Evolutionary conservation across 1,140 invertebrate species (phyloP).

Genomic region (Papilio helenus): DNA sequence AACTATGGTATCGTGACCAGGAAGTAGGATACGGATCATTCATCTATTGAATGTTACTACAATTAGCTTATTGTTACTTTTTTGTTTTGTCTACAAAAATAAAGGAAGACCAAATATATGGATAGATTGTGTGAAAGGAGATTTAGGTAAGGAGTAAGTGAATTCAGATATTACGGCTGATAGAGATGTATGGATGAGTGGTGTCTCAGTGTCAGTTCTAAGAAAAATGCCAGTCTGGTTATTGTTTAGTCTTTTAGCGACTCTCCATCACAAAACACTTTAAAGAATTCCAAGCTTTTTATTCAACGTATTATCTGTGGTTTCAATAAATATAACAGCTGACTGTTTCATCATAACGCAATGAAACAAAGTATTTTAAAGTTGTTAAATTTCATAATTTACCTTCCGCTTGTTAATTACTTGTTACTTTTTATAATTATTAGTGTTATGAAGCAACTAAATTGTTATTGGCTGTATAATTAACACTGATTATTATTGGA

Average conservation of each 20-base stretch:
- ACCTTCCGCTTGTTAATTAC: neutral
- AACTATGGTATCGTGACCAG: neutral
- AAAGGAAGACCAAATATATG: neutral
- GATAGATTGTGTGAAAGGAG: neutral
- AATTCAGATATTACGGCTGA: neutral
- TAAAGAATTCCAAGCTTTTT: neutral
- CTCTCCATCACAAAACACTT: too few species aligned
- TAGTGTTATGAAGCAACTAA: neutral
- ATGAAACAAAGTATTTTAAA: constrained; percentile 8
- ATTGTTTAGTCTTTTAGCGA: neutral
- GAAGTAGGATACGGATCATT: neutral
- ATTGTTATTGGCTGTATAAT: constrained; percentile 13
- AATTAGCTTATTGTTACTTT: neutral
- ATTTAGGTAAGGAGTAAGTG: neutral
- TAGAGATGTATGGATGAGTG: neutral
- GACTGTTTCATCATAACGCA: neutral
- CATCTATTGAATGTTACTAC: neutral
- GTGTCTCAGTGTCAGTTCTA: neutral
- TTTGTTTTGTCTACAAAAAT: neutral
- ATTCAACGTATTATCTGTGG: neutral
- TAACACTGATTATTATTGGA: neutral
- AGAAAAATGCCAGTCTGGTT: neutral
- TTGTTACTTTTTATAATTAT: constrained; percentile 9
- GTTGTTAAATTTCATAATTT: constrained; percentile 9
- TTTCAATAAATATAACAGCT: neutral